Conservation (phyloP, 2,113 vertebrate genomes). For the Periophthalmus modestus region DNA sequence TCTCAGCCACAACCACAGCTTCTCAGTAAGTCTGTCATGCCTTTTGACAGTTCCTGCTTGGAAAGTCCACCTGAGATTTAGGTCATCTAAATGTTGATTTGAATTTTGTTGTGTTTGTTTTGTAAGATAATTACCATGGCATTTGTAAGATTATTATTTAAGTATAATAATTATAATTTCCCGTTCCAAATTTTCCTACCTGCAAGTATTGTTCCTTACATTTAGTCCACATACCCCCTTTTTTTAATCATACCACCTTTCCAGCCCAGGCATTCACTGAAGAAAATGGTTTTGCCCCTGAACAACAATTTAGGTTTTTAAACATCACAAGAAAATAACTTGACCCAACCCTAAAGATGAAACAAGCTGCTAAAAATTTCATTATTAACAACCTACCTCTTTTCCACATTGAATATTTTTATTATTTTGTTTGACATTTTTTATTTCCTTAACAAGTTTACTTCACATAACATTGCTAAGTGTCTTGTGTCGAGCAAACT, state of each 20-base stretch:
- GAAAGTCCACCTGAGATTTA: conserved; percentile 46
- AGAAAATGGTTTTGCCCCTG: background rate
- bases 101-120: conserved; percentile 14
- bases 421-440: background rate
- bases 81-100: conserved; percentile 1
- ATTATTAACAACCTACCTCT: background rate
- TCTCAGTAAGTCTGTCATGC: conserved; percentile 99
- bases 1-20: conserved; percentile 93
- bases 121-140: conserved; percentile 46
- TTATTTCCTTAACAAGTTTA: background rate
- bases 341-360: background rate
- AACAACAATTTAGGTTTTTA: background rate
- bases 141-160: conserved; percentile 27
- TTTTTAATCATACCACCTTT: conserved; percentile 20
- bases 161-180: conserved; percentile 11
- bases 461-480: background rate
- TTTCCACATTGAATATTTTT: conserved; percentile 17
- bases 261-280: conserved; percentile 42
- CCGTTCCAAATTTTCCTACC: conserved; percentile 16
- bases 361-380: background rate
- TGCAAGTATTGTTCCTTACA: conserved; percentile 27
- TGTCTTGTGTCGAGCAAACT: conserved; percentile 14
- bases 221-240: background rate
- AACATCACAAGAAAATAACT: background rate
- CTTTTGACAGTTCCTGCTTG: conserved; percentile 78